Evolutionary conservation across 2,113 vertebrate genomes (phyloP).

Genomic region (Psammodynastes pulverulentus): DNA sequence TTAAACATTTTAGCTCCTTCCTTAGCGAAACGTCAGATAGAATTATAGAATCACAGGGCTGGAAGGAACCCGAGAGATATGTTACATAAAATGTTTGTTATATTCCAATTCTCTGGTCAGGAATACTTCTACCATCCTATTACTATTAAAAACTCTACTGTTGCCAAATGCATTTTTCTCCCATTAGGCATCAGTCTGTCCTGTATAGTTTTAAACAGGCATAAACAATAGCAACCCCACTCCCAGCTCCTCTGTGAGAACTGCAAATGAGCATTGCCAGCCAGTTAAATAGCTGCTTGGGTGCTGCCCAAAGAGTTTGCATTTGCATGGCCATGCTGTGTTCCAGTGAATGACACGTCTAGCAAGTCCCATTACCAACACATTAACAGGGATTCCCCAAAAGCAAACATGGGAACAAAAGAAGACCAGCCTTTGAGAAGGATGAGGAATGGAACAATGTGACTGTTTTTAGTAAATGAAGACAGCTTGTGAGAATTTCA

Average conservation of each 20-base stretch:
- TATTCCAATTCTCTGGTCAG: background rate
- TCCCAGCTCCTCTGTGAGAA: background rate
- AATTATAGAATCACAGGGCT: background rate
- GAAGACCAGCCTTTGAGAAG: background rate
- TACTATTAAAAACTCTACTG: background rate
- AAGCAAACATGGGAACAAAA: background rate
- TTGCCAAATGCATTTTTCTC: background rate
- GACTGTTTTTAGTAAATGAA: background rate
- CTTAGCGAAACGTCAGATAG: background rate
- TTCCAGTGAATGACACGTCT: background rate
- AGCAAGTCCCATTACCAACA: background rate
- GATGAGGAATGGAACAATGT: background rate
- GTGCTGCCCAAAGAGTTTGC: background rate
- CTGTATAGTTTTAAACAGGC: background rate
- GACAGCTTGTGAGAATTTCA: background rate
- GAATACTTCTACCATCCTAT: background rate
- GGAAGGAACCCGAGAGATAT: background rate
- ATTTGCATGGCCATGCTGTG: background rate
- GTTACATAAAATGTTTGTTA: background rate
- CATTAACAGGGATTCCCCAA: background rate
- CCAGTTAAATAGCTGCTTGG: background rate
- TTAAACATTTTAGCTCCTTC: background rate
- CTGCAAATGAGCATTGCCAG: background rate
- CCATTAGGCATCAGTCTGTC: background rate
- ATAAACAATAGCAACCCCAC: background rate